A percentile compares a stretch with the other conserved stretches of the same genome.
phyloP scores from a whole-genome alignment of 2,797 vertebrate genomes.

The Antennarius maculatus region DNA sequence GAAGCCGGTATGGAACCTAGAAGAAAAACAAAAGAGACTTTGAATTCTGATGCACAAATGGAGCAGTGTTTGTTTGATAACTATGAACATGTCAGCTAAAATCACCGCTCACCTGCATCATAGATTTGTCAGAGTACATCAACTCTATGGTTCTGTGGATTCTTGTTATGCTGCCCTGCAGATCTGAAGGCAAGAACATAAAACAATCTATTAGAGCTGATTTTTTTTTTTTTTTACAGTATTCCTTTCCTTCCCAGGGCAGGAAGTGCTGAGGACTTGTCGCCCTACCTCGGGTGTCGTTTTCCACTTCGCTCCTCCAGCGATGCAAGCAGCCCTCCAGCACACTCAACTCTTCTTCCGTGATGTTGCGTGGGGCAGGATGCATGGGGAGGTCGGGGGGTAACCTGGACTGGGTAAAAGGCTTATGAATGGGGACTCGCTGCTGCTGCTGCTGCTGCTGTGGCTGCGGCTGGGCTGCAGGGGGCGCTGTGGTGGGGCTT shows the following conservation, averaged over 20 bases:
- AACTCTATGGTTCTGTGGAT: constrained; percentile 97
- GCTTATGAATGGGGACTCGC: constrained; percentile 92
- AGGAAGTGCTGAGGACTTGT: no score
- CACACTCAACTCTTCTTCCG: constrained; percentile 93
- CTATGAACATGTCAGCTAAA: accelerated
- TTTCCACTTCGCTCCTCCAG: constrained; percentile 98
- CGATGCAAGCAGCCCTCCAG: constrained; percentile 96
- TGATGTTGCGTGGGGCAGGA: constrained; percentile 95
- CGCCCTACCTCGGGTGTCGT: constrained; percentile 90
- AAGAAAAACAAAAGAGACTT: neutral
- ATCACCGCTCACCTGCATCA: constrained; percentile 90
- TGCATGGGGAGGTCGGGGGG: constrained; percentile 96
- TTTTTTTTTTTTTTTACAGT: neutral
- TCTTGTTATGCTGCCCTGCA: constrained; percentile 95
- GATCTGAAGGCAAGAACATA: constrained; percentile 78
- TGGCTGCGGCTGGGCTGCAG: constrained; percentile 4
- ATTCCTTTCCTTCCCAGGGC: no score
- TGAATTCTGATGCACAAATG: neutral
- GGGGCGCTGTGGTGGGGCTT: constrained; percentile 37
- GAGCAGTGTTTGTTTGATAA: neutral
- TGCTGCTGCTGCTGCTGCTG: constrained; percentile 88
- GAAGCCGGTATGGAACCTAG: constrained; percentile 95
- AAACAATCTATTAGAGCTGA: neutral
- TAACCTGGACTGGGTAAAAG: constrained; percentile 95
- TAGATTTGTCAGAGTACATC: constrained; percentile 98